phyloP scores from a whole-genome alignment of 2,888 invertebrate species.

The Drosophila diplacantha region DNA sequence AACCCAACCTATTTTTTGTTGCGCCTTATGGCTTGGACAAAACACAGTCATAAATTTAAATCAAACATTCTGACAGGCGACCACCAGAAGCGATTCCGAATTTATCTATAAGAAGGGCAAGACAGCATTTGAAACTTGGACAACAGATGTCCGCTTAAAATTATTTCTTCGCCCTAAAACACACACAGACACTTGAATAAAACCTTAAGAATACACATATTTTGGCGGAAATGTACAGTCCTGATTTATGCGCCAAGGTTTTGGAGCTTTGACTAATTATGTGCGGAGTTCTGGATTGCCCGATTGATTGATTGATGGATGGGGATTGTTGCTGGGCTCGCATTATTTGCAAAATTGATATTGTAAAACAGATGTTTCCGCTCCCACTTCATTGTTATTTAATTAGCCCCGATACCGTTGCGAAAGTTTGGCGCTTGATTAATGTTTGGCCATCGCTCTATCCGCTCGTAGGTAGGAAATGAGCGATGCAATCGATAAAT shows the following conservation, averaged over 20 bases:
- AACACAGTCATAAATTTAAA: slow-evolving; percentile 63
- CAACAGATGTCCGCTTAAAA: slow-evolving; percentile 38
- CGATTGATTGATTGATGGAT: slow-evolving; percentile 44
- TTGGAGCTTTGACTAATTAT: slow-evolving; percentile 49
- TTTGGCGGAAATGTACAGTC: slow-evolving; percentile 5
- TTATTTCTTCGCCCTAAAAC: slow-evolving; percentile 18
- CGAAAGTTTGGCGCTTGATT: slow-evolving; percentile 54
- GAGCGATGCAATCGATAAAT: slow-evolving; percentile 53
- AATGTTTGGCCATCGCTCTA: slow-evolving; percentile 43
- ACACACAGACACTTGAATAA: not conserved
- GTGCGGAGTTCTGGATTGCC: slow-evolving; percentile 40
- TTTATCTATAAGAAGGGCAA: slow-evolving; percentile 50
- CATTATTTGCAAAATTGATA: slow-evolving; percentile 41
- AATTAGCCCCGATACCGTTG: slow-evolving; percentile 48
- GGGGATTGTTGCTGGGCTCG: slow-evolving; percentile 10
- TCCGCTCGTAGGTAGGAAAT: slow-evolving; percentile 22
- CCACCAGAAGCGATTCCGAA: slow-evolving; percentile 50
- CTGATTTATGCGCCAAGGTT: slow-evolving; percentile 36
- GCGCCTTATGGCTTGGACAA: slow-evolving; percentile 55
- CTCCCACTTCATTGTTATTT: slow-evolving; percentile 59
- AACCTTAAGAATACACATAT: not conserved
- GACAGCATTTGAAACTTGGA: slow-evolving; percentile 27
- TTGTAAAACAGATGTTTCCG: slow-evolving; percentile 39
- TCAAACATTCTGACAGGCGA: slow-evolving; percentile 59
- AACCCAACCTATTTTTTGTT: slow-evolving; percentile 35